These are phyloP conservation scores for Athene noctua DNA, from an alignment of 2,113 vertebrate genomes.

Conservation along the genomic window DNA sequence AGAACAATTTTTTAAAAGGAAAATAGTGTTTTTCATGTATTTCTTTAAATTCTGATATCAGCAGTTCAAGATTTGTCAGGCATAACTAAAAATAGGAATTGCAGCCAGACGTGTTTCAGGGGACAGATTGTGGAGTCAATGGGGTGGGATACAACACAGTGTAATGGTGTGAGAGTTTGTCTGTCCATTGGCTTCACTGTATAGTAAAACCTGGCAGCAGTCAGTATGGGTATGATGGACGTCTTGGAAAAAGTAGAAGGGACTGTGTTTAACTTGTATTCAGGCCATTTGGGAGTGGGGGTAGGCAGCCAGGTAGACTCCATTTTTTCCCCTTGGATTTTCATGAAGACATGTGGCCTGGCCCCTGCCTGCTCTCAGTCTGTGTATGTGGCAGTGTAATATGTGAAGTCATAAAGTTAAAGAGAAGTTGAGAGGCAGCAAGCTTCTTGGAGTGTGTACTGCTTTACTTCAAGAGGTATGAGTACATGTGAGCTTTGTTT, in stretches of 20 bases:
- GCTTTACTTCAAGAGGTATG: neutral
- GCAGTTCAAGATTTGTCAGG: constrained; percentile 62
- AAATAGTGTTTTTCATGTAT: constrained; percentile 75
- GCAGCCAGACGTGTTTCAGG: neutral
- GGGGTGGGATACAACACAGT: neutral
- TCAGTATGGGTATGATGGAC: neutral
- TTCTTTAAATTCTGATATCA: constrained; percentile 62
- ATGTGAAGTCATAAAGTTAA: neutral
- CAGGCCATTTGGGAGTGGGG: neutral
- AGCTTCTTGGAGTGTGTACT: neutral
- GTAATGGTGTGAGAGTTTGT: neutral
- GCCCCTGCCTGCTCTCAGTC: neutral
- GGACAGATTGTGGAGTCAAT: neutral
- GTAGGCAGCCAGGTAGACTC: too few species aligned
- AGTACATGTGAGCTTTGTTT: neutral
- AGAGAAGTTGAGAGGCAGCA: neutral
- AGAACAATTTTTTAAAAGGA: constrained; percentile 72
- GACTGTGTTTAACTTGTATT: neutral
- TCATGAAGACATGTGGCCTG: neutral
- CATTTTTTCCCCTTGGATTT: neutral
- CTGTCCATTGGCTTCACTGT: neutral
- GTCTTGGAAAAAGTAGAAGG: neutral
- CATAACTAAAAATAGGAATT: constrained; percentile 36
- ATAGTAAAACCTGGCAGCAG: neutral
- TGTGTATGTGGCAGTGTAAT: neutral